phyloP scores from a whole-genome alignment of 2,113 vertebrate genomes.

The Megaceryle torquata region DNA sequence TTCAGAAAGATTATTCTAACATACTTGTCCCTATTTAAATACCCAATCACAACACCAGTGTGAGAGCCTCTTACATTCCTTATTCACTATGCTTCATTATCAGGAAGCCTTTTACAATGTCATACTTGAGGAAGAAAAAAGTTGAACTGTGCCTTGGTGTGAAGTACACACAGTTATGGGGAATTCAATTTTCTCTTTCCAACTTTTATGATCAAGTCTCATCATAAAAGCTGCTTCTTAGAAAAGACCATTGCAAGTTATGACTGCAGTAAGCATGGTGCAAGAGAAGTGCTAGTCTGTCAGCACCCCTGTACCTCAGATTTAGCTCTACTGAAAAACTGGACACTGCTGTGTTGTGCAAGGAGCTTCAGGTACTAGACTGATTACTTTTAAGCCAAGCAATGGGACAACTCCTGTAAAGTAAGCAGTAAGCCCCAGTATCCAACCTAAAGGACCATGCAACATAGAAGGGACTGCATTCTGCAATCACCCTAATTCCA shows the following conservation, averaged over 20 bases:
- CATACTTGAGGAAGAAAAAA: neutral
- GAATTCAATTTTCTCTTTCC: neutral
- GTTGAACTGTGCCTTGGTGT: neutral
- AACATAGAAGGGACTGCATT: rapidly evolving
- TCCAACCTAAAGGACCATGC: neutral
- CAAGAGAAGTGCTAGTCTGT: neutral
- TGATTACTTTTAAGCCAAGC: neutral
- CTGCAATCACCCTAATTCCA: neutral
- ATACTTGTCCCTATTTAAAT: neutral
- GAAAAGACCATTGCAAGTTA: neutral
- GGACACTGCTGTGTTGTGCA: neutral
- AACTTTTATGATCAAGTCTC: neutral
- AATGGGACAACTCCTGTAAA: neutral
- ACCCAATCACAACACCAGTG: neutral
- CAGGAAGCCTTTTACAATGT: neutral
- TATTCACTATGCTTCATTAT: neutral
- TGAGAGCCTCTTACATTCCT: neutral
- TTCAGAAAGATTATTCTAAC: neutral
- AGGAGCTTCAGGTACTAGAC: neutral
- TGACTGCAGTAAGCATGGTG: neutral
- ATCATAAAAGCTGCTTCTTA: neutral
- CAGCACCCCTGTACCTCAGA: neutral
- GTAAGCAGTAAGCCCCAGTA: neutral
- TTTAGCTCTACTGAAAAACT: neutral
- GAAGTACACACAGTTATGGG: neutral